Base-by-base conservation (phyloP, 2,113 vertebrate genomes). In the Thamnophis sirtalis region DNA sequence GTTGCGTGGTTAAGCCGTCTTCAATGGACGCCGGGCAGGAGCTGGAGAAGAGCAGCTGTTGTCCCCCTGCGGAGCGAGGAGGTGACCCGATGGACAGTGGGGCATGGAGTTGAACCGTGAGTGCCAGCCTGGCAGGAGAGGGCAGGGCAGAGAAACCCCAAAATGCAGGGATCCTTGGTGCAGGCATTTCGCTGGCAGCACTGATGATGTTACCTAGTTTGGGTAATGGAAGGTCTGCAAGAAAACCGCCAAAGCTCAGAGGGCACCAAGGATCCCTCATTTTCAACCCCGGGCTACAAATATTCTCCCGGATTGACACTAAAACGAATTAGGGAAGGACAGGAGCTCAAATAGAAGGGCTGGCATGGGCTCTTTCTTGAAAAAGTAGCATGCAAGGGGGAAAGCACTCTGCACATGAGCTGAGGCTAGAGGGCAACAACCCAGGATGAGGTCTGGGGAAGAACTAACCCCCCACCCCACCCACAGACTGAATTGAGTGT, bases 31-130 rank as follows among this genome's bases (percentile, higher is more conserved):
- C 93, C 95, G 51, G 63, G 91, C 91, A 0, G 95, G 95, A 95
- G 80, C 92, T 1, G 0, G 95, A 91, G 91, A 93, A 91, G 91
- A 93, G 94, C 94, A 92, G 92, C 94, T 0, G 22, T 94, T 17
- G 94, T 94, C 91, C 93, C 88, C 94, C 15, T 43, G 88, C 95
- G 38, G 95, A 94, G 95, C 95, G 93, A 96, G 95, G 95, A 92
- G 87, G 95, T 95, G 94, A 93, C 88, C 87, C 95, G 95, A 93
- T 88, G 58, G 95, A 92, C 96, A 94, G 94, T 90, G 3, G 92
- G 96, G 96, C 96, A 97, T 97, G 96, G 96, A 96, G 93, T 90
- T 96, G 93, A 97, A 96, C 96, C 93, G 96, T 97, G 95, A 97
- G 96, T 97, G 92, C 0, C 38, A 33, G 53, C 28, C 85, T 53